Evolutionary conservation across 2,888 invertebrate species (phyloP).

Genomic region (Linnaemya vulpina): DNA sequence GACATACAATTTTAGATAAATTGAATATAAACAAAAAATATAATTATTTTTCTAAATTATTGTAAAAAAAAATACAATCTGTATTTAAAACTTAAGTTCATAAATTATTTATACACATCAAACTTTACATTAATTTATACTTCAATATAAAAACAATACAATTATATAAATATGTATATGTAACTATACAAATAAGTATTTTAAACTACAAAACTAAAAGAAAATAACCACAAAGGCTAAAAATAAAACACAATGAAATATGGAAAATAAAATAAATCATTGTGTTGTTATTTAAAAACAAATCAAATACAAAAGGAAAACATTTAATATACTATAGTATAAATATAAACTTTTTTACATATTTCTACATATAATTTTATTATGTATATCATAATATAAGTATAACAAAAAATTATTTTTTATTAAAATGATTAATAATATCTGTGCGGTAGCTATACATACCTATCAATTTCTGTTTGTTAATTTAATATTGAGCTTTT

Average conservation of each 20-base stretch:
- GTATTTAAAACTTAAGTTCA: constrained; percentile 38
- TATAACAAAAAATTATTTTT: constrained; percentile 2
- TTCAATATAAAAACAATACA: constrained; percentile 36
- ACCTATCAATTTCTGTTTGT: constrained; percentile 19
- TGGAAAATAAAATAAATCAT: constrained; percentile 8
- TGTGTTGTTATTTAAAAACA: constrained; percentile 14
- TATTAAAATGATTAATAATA: constrained; percentile 31
- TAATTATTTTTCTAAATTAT: constrained; percentile 11
- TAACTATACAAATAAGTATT: constrained; percentile 24
- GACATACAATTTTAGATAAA: constrained; percentile 30
- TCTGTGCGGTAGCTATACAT: constrained; percentile 64
- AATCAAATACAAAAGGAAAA: background rate
- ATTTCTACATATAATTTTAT: constrained; percentile 28
- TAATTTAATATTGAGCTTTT: constrained; percentile 37
- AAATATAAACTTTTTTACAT: constrained; percentile 22
- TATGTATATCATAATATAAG: background rate
- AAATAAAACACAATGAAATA: constrained; percentile 29
- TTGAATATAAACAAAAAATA: constrained; percentile 13
- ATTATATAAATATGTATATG: constrained; percentile 18
- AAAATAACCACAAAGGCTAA: constrained; percentile 44
- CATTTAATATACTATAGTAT: background rate
- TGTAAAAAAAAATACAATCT: constrained; percentile 20
- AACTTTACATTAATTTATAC: constrained; percentile 46
- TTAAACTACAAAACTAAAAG: constrained; percentile 33
- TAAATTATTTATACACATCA: constrained; percentile 43